Conservation (phyloP, 2,888 invertebrate species). For the Acronicta psi region DNA sequence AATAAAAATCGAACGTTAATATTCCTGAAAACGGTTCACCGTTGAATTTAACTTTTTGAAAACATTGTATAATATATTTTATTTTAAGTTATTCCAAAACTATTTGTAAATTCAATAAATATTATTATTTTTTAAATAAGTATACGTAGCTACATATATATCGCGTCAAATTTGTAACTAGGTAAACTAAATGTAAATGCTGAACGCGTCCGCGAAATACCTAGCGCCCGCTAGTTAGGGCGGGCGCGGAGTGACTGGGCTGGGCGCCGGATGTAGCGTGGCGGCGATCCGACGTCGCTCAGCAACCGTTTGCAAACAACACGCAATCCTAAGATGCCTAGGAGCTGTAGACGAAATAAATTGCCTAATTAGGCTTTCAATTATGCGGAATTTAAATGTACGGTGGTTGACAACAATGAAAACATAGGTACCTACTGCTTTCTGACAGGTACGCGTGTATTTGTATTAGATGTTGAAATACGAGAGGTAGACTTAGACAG, state of each 20-base stretch:
- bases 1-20: slow-evolving; percentile 3
- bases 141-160: not conserved
- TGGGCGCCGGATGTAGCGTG: slow-evolving; percentile 78
- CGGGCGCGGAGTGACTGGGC: slow-evolving; percentile 79
- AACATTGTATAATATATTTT: slow-evolving; percentile 12
- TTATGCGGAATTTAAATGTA: slow-evolving; percentile 28
- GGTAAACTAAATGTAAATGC: slow-evolving; percentile 20
- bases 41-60: slow-evolving; percentile 23
- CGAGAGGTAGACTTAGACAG: too few species aligned
- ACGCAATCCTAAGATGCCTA: slow-evolving; percentile 59
- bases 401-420: not conserved
- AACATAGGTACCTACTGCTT: not conserved
- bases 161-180: slow-evolving; percentile 2
- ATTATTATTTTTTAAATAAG: not conserved
- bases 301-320: slow-evolving; percentile 86
- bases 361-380: slow-evolving; percentile 19
- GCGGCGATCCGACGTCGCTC: slow-evolving; percentile 72
- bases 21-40: slow-evolving; percentile 14
- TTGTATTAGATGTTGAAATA: too few species aligned
- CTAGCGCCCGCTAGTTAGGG: slow-evolving; percentile 63
- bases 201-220: slow-evolving; percentile 33
- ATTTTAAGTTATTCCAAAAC: slow-evolving; percentile 26
- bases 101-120: slow-evolving; percentile 1
- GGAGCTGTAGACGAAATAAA: slow-evolving; percentile 21
- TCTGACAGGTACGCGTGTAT: too few species aligned